Base-by-base conservation (phyloP, 1,140 invertebrate genomes). In the Dryas iulia region DNA sequence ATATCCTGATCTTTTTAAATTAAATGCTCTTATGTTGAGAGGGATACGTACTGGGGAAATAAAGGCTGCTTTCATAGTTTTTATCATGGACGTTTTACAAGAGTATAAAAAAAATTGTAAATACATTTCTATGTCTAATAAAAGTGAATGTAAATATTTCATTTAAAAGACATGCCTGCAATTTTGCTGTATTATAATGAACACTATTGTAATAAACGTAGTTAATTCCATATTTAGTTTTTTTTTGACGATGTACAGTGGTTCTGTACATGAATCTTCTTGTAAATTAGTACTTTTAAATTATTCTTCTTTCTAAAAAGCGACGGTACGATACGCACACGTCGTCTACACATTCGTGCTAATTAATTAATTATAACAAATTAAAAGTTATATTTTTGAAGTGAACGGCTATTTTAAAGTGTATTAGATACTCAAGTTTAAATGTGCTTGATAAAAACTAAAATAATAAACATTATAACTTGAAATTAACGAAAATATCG, bases 1-100 rank as follows among this genome's bases (percentile, higher is more conserved):
- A 56, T 56, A 24, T 56, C 53, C 53, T 26, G 53, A 56, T 56
- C 53, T 56, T 56, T 56, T 56, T 56, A 26, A 56, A 56, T 56
- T 56, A 56, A 56, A 56, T 56, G 53, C 53, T 56, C 53, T 56
- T 56, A 56, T 56, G 53, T 56, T 56, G n/a, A 56, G 53, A 56
- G 53, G 24, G 25, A 56, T 56, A 56, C 53, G 53, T 56, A 56
- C 53, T 25, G n/a, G 53, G 23, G 6, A 54, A 56, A 56, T 56
- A 56, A 56, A 56, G 53, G 53, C n/a, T 25, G 53, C 53, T 56
- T 56, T 56, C 24, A 56, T 56, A 26, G 39, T 56, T 56, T 56
- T 56, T 56, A 56, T 25, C 24, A 56, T 26, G 53, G 24, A 24
- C 53, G 53, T 25, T 56, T 56, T 56, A 56, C 53, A 56, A 26